Conservation (phyloP, 2,888 invertebrate genomes). For the Thymelicus lineola region DNA sequence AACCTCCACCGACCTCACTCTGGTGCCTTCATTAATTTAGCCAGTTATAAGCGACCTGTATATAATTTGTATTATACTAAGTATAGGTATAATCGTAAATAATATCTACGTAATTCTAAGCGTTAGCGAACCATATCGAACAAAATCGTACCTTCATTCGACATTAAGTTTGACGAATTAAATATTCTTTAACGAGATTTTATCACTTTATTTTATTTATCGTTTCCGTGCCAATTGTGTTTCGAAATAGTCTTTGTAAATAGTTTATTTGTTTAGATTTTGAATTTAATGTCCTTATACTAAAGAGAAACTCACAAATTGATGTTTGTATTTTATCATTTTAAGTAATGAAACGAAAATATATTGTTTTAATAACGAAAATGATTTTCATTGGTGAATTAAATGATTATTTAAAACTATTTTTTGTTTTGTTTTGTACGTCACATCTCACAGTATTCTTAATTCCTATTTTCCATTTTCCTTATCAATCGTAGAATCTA, state of each 20-base stretch:
- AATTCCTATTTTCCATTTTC: no score
- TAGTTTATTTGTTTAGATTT: conserved; percentile 46
- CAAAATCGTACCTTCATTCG: conserved; percentile 70
- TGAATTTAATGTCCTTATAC: conserved; percentile 39
- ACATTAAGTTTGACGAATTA: conserved; percentile 55
- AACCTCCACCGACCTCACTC: conserved; percentile 83
- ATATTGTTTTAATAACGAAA: conserved; percentile 57
- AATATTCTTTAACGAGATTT: conserved; percentile 48
- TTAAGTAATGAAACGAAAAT: conserved; percentile 51
- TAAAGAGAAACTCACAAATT: conserved; percentile 37
- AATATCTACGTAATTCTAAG: conserved; percentile 51
- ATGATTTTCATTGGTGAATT: conserved; percentile 70
- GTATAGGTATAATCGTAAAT: conserved; percentile 61
- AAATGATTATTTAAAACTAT: conserved; percentile 67
- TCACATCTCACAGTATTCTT: not conserved
- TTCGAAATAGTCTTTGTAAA: conserved; percentile 54
- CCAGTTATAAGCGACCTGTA: conserved; percentile 71
- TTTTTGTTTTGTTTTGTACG: conserved; percentile 46
- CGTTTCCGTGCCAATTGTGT: conserved; percentile 75
- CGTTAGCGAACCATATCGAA: conserved; percentile 78
- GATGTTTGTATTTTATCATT: conserved; percentile 53
- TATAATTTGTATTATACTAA: conserved; percentile 75
- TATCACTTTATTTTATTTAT: conserved; percentile 57
- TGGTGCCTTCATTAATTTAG: conserved; percentile 82
- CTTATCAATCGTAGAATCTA: no score